These are phyloP conservation scores for Corythoichthys intestinalis DNA, from an alignment of 2,113 vertebrate genomes.

Conservation along the genomic window DNA sequence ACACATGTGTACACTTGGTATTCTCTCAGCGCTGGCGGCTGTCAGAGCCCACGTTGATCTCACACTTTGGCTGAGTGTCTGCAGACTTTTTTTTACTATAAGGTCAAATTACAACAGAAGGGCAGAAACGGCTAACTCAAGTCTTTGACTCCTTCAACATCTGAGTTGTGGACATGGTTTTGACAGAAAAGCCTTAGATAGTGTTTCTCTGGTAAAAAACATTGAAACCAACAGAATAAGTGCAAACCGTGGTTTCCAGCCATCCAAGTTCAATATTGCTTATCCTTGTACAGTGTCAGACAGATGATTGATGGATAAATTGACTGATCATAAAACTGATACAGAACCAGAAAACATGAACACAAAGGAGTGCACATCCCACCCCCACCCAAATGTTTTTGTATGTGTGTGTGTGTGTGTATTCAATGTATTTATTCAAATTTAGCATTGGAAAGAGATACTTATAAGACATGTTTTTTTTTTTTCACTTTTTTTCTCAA, in stretches of 20 bases:
- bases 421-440: too few relatives aligned
- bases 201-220: conserved; percentile 15
- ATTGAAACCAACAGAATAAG: conserved; percentile 5
- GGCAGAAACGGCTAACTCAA: conserved; percentile 15
- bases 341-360: not conserved
- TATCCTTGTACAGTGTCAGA: not conserved
- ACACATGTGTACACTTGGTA: conserved; percentile 63
- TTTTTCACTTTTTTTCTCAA: too few relatives aligned
- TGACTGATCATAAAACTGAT: not conserved
- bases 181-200: conserved; percentile 17
- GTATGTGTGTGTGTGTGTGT: too few relatives aligned
- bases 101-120: conserved; percentile 32
- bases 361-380: too few relatives aligned
- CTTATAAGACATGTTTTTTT: too few relatives aligned
- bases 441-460: too few relatives aligned
- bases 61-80: conserved; percentile 65
- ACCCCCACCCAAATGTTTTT: too few relatives aligned
- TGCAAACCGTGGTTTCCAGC: conserved; percentile 6
- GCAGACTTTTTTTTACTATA: conserved; percentile 49
- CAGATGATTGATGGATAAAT: not conserved
- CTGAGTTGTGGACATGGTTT: conserved; percentile 8
- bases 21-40: conserved; percentile 40
- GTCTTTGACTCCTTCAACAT: conserved; percentile 16
- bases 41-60: conserved; percentile 64
- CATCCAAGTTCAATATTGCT: not conserved